phyloP scores from a whole-genome alignment of 2,888 invertebrate genomes.

The Coleophora deauratella region DNA sequence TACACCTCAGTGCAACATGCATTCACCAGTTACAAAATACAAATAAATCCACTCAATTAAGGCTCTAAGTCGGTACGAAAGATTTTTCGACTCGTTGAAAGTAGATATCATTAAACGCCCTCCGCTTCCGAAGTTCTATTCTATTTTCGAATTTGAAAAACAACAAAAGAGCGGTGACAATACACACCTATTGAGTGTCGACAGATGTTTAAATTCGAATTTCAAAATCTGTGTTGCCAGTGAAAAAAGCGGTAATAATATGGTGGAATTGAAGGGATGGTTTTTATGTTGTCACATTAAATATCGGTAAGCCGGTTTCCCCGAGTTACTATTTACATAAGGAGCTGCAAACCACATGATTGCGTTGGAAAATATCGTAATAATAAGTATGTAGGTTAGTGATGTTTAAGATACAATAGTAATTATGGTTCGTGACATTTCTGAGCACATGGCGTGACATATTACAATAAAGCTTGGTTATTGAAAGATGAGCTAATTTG shows the following conservation, averaged over 20 bases:
- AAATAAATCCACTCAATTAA: not conserved
- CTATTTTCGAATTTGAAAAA: constrained; percentile 28
- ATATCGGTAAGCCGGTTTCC: too few species aligned
- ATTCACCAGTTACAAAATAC: not conserved
- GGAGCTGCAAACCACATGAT: constrained; percentile 3
- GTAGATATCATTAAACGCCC: constrained; percentile 18
- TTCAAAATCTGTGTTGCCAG: constrained; percentile 50
- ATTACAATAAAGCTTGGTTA: too few species aligned
- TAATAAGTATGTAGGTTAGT: not conserved
- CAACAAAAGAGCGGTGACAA: constrained; percentile 39
- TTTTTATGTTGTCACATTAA: constrained; percentile 6
- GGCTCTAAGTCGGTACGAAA: not conserved
- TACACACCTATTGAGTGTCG: constrained; percentile 51
- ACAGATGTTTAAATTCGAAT: constrained; percentile 56
- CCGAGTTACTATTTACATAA: not conserved
- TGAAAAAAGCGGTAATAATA: constrained; percentile 43
- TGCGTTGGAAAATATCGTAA: not conserved
- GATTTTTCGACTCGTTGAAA: not conserved
- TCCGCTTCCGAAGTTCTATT: constrained; percentile 24
- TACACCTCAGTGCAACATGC: not conserved
- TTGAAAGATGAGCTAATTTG: too few species aligned
- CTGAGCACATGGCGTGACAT: not conserved
- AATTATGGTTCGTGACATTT: not conserved
- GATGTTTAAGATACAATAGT: not conserved
- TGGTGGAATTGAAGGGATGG: constrained; percentile 22